Base-by-base conservation (phyloP, 2,797 vertebrate genomes). In the Rhinatrema bivittatum region DNA sequence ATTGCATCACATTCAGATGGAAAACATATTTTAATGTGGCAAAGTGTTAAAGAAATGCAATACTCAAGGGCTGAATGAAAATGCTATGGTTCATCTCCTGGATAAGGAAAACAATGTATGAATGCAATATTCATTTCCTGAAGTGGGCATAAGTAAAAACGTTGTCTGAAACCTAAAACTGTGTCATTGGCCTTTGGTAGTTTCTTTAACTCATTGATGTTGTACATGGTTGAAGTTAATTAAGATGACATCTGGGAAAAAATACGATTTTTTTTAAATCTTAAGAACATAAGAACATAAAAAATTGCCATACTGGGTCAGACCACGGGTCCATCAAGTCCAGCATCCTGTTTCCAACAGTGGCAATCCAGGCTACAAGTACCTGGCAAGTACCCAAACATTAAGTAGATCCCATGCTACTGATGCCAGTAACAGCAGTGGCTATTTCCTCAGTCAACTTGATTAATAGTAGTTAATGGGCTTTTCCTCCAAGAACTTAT, bases 121-220 rank as follows among this genome's bases (percentile, higher is more conserved):
- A 76, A 82, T 70, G 70, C 55, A 74, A 78, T 80, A 78, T 80
- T 82, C 73, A 84, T 82, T 84, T 84, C 78, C 80, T 84, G 74
- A 73, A 66, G 60, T 70, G 72, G 77, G 62, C 70, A 71, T 41
- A 66, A 72, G 69, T 46, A 60, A 70, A 81, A 80, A 65, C 41
- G 53, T 76, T 56, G 62, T 70, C 72, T 76, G 77, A 81, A 85
- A 81, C 43, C 36, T 58, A 69, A 84, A 78, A 69, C 72, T 34
- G 29, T 48, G 44, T 64, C 62, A 41, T 59, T 69, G 52, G 72
- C 78, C 80, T 83, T 82, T 84, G 59, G 65, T 56, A 53, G 63
- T 81, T 72, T 68, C 71, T 68, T 78, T 83, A 74, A 42, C 56
- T 63, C 68, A 70, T 74, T 84, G 82, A 82, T 82, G 72, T 81